Evolutionary conservation across 2,888 invertebrate genomes (phyloP).

Genomic region (Drosophila testacea): DNA sequence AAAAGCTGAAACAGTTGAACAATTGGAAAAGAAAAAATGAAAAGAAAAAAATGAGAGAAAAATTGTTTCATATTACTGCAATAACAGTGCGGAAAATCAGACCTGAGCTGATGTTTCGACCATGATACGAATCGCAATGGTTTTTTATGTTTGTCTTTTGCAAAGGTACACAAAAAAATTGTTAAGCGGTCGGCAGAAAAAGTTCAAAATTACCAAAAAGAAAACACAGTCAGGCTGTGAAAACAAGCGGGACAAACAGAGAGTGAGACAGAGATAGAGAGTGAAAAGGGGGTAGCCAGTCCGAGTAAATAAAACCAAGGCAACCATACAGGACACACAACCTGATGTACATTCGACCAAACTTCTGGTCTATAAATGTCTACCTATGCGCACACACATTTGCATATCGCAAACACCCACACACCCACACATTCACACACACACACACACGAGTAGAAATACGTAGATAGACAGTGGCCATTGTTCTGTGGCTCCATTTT

Average conservation of each 20-base stretch:
- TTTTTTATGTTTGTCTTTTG: conserved; percentile 36
- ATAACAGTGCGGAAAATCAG: conserved; percentile 71
- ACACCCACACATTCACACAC: conserved; percentile 14
- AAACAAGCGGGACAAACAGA: neutral
- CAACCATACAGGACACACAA: conserved; percentile 55
- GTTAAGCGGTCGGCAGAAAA: conserved; percentile 38
- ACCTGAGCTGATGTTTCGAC: conserved; percentile 47
- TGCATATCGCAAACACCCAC: conserved; percentile 53
- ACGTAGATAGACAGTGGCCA: conserved; percentile 50
- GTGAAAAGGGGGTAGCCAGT: conserved; percentile 6
- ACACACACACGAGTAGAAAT: conserved; percentile 15
- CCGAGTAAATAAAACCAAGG: conserved; percentile 73
- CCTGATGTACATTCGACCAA: conserved; percentile 57
- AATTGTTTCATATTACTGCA: conserved; percentile 72
- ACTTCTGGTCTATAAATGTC: conserved; percentile 76
- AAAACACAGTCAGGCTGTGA: conserved; percentile 28
- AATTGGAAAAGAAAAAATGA: conserved; percentile 4
- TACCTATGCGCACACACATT: conserved; percentile 66
- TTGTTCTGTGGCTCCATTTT: conserved; percentile 52
- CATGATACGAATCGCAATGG: conserved; percentile 53
- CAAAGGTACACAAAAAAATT: conserved; percentile 36
- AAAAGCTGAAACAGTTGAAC: conserved; percentile 29
- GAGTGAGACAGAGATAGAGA: conserved; percentile 5
- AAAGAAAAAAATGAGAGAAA: conserved; percentile 11
- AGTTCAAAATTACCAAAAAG: conserved; percentile 38